These are phyloP conservation scores for Dione vanillae DNA, from an alignment of 2,888 invertebrate genomes.

Conservation along the genomic window DNA sequence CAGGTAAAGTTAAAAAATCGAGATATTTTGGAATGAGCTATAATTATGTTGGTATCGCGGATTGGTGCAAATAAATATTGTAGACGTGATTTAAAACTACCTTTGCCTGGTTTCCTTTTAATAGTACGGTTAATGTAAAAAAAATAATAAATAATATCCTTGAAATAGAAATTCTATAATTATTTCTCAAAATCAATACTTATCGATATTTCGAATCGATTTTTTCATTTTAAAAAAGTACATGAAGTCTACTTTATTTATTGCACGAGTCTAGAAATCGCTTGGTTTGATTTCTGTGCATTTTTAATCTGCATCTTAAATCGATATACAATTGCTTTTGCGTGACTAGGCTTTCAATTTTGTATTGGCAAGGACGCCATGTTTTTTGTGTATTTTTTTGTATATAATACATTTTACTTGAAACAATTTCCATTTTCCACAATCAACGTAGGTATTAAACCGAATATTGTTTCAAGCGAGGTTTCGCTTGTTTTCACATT, in stretches of 20 bases:
- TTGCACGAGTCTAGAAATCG: conserved; percentile 63
- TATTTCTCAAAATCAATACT: no score
- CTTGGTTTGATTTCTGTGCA: conserved; percentile 73
- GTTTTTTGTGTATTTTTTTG: conserved; percentile 24
- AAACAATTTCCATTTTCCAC: conserved; percentile 32
- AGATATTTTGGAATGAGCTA: conserved; percentile 75
- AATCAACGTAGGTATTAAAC: conserved; percentile 29
- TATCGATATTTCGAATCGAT: neutral
- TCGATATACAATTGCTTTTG: conserved; percentile 63
- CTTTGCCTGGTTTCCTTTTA: neutral
- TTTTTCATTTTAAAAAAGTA: neutral
- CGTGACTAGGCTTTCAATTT: conserved; percentile 41
- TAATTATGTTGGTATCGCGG: conserved; percentile 57
- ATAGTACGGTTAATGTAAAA: no score
- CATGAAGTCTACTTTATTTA: conserved; percentile 56
- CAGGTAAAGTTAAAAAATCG: conserved; percentile 75
- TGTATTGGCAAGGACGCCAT: conserved; percentile 37
- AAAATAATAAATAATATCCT: no score
- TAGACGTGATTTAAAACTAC: conserved; percentile 23
- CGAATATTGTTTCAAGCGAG: conserved; percentile 41
- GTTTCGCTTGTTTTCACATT: conserved; percentile 45
- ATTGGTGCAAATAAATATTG: conserved; percentile 48
- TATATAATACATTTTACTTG: conserved; percentile 29
- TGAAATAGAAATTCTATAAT: no score
- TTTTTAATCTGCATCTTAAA: conserved; percentile 60